Percentiles rank a stretch among this genome's conserved stretches.
Conservation (phyloP, 2,113 vertebrate species). For the Lophochroa leadbeateri region DNA sequence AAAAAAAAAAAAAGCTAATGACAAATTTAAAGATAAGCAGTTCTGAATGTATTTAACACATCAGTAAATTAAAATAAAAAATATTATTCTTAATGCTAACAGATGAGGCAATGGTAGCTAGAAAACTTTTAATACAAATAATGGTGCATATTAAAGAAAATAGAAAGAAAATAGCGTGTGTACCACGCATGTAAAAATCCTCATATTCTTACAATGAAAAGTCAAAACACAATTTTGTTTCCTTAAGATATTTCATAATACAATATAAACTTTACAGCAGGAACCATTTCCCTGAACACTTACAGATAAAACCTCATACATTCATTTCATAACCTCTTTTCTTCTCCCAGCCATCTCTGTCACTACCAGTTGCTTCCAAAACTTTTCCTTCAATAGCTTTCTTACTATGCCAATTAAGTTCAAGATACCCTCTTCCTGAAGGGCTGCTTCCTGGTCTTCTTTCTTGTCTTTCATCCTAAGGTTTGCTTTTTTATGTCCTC, state of each 20-base stretch:
- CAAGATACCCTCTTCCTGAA: neutral
- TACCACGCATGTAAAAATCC: neutral
- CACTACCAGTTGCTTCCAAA: neutral
- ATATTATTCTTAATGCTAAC: accelerated
- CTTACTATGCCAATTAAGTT: neutral
- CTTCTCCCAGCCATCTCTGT: neutral
- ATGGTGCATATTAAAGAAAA: neutral
- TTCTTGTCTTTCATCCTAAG: neutral
- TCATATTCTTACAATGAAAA: neutral
- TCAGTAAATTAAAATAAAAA: neutral
- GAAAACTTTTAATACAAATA: neutral
- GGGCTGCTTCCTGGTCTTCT: neutral
- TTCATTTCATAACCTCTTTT: neutral
- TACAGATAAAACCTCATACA: neutral
- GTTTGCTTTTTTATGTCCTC: neutral
- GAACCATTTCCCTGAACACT: neutral
- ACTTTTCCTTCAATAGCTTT: neutral
- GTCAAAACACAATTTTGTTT: neutral
- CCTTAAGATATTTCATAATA: neutral
- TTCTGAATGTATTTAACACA: neutral
- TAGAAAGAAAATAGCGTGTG: neutral
- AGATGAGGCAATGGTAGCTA: neutral
- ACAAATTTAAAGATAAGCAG: neutral
- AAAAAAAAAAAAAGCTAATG: neutral
- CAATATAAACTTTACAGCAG: neutral